Evolutionary conservation across 1,140 invertebrate genomes (phyloP).

Genomic region (Leucophenga varia): DNA sequence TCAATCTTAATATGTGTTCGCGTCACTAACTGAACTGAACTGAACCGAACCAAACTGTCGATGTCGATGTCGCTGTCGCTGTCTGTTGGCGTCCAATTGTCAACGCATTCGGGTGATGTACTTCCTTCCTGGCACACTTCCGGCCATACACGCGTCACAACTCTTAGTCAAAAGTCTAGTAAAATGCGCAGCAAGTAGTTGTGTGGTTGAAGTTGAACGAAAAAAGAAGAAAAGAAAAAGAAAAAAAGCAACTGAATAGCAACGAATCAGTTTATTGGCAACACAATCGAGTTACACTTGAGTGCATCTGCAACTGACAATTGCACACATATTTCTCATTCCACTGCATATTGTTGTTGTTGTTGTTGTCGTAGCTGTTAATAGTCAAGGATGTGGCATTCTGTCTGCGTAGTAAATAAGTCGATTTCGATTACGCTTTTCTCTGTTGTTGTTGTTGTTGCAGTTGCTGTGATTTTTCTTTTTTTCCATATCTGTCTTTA

Average conservation of each 20-base stretch:
- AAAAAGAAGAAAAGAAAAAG: not conserved
- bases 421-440: too few relatives aligned
- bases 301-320: constrained; percentile 44
- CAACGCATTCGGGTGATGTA: constrained; percentile 52
- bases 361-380: too few relatives aligned
- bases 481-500: too few relatives aligned
- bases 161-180: too few relatives aligned
- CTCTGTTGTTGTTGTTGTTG: too few relatives aligned
- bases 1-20: constrained; percentile 11
- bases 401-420: too few relatives aligned
- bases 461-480: constrained; percentile 28
- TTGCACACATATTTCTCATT: constrained; percentile 46
- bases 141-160: constrained; percentile 43
- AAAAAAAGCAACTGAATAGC: not conserved
- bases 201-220: too few relatives aligned
- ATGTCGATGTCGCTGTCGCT: not conserved
- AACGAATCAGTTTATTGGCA: constrained; percentile 1
- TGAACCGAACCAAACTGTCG: not conserved
- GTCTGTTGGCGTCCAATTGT: constrained; percentile 16
- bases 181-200: too few relatives aligned
- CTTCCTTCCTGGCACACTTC: constrained; percentile 48
- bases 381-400: too few relatives aligned
- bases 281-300: constrained; percentile 41
- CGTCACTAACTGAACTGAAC: not conserved
- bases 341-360: too few relatives aligned